These are phyloP conservation scores for Neopipo cinnamomea DNA, from an alignment of 2,113 vertebrate species.

Conservation along the genomic window DNA sequence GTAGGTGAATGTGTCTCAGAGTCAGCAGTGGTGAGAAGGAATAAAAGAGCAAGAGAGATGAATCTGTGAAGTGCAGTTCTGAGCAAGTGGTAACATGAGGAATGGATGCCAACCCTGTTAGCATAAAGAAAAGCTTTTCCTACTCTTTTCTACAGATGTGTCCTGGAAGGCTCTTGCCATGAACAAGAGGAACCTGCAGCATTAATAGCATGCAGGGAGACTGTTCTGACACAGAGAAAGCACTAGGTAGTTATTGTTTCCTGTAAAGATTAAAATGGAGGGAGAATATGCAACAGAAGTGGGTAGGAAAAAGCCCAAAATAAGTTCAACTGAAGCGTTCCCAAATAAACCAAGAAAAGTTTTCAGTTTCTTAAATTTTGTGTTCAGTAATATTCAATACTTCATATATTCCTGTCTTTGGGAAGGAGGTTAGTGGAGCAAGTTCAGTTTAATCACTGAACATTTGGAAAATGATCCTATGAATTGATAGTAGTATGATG, in stretches of 20 bases:
- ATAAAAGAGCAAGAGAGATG: background rate
- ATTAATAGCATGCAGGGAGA: background rate
- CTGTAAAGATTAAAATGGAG: background rate
- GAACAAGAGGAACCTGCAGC: background rate
- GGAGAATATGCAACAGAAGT: background rate
- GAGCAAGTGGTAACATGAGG: background rate
- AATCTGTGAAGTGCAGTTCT: background rate
- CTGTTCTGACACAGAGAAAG: background rate
- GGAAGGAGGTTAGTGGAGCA: background rate
- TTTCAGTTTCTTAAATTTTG: background rate
- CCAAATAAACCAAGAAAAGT: background rate
- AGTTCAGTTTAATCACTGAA: background rate
- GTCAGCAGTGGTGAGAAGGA: background rate
- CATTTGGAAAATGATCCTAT: background rate
- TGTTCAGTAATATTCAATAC: background rate
- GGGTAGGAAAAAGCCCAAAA: background rate
- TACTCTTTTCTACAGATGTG: background rate
- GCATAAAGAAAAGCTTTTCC: background rate
- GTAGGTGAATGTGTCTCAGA: background rate
- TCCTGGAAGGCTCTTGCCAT: background rate
- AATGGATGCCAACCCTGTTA: background rate
- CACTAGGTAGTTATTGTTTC: background rate
- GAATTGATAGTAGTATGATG: background rate
- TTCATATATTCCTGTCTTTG: background rate
- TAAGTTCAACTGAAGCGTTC: background rate